Percentiles rank a stretch among this genome's conserved stretches.
These are phyloP conservation scores for Corydoras maculifer DNA, from an alignment of 2,113 vertebrate species.

Conservation along the genomic window DNA sequence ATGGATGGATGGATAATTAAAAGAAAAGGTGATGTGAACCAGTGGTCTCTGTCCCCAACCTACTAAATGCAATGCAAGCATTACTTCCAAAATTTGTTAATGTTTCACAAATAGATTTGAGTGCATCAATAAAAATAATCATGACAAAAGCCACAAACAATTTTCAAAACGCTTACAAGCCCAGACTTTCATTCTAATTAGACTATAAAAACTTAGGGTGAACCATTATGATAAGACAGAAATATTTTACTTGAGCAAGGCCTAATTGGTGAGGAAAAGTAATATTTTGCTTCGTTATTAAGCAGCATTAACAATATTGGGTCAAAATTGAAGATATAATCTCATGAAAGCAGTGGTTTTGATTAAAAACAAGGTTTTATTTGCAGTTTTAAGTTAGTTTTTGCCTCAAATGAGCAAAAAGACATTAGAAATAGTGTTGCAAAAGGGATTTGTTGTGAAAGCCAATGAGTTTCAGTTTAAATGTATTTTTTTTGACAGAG, in stretches of 20 bases:
- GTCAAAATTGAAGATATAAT: conserved; percentile 41
- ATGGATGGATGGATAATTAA: no score
- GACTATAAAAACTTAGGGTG: neutral
- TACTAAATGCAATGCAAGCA: no score
- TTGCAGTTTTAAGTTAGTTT: conserved; percentile 41
- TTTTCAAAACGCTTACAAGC: neutral
- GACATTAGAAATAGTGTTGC: conserved; percentile 43
- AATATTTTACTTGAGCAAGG: neutral
- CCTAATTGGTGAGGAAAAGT: no score
- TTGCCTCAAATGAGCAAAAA: conserved; percentile 50
- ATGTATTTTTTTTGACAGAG: conserved; percentile 49
- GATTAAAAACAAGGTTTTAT: conserved; percentile 41
- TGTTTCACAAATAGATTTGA: no score
- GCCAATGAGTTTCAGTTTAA: conserved; percentile 38
- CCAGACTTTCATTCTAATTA: neutral
- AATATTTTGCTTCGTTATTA: no score
- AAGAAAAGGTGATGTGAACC: no score
- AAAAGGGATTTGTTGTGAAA: conserved; percentile 37
- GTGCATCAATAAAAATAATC: neutral
- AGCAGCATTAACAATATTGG: conserved; percentile 10
- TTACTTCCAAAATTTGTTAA: no score
- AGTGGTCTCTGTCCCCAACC: no score
- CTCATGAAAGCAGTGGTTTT: conserved; percentile 22
- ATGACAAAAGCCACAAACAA: neutral
- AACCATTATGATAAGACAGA: neutral